phyloP scores from a whole-genome alignment of 2,888 invertebrate genomes.

The Lysandra coridon region DNA sequence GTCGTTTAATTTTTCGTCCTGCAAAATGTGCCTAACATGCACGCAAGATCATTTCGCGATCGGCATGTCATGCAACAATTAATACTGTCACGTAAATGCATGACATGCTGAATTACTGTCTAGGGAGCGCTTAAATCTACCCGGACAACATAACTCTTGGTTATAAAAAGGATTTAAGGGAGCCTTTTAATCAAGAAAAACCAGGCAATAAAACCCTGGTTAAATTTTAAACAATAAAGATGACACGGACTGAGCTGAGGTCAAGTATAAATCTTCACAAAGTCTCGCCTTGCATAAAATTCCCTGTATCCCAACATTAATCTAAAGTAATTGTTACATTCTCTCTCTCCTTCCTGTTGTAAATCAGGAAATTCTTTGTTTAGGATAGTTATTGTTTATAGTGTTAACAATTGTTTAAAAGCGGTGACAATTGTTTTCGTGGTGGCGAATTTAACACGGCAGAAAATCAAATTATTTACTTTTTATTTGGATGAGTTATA shows the following conservation, averaged over 20 bases:
- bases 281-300: constrained; percentile 57
- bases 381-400: constrained; percentile 33
- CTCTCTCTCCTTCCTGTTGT: constrained; percentile 58
- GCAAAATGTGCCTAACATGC: too few relatives aligned
- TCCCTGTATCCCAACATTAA: constrained; percentile 63
- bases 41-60: too few relatives aligned
- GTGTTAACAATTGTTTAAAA: constrained; percentile 11
- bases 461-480: neutral
- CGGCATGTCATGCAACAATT: too few relatives aligned
- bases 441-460: neutral
- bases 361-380: constrained; percentile 59
- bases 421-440: neutral
- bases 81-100: too few relatives aligned
- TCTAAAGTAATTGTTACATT: constrained; percentile 70
- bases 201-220: constrained; percentile 17
- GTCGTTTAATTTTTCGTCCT: too few relatives aligned
- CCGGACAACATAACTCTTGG: neutral
- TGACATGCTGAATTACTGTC: too few relatives aligned
- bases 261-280: constrained; percentile 51
- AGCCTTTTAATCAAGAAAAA: constrained; percentile 17
- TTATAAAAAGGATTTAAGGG: neutral
- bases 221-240: constrained; percentile 34
- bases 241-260: constrained; percentile 32
- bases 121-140: neutral
- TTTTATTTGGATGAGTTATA: neutral